Base-by-base conservation (phyloP, 2,113 vertebrate genomes). In the Leucoraja erinaceus region DNA sequence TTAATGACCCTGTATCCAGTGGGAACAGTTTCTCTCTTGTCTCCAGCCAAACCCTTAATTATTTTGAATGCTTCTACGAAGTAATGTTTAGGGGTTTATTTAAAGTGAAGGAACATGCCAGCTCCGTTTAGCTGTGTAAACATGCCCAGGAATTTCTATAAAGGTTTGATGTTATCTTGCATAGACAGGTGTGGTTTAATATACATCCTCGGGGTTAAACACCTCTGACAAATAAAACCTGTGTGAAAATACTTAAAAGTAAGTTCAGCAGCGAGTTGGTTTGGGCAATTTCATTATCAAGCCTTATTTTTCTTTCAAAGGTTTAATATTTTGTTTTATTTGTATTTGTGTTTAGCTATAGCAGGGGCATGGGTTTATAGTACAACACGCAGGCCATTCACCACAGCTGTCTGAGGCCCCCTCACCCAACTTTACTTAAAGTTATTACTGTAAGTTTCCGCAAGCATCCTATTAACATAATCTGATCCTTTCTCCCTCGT, bases 141-240 rank as follows among this genome's bases (percentile, higher is more conserved):
- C 79, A 56, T 11, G 79, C 22, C 79, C 54, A 59, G 25, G 22
- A 61, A 61, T 84, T 84, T 61, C 47, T n/a, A 10, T n/a, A 84
- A 84, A 84, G 18, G 12, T 84, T 10, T 84, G 25, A 84, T 84
- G 56, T 25, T 84, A 61, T 84, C 54, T n/a, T 84, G 59, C 81
- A 84, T 54, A 84, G 81, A 59, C 81, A 84, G 81, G 56, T 84
- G 81, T 84, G 81, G 81, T 84, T 83, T 84, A 84, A 84, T 22
- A 84, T 3, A 61, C 25, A n/a, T 84, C 81, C 81, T 84, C 56
- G 0, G 54, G 79, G 81, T 84, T 84, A 61, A 84, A 84, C 54
- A 84, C 56, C 54, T 61, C 56, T 14, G 28, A n/a, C 81, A 61
- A n/a, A 75, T 83, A 28, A 84, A 84, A 28, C 54, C 56, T 84